Base-by-base conservation (phyloP, 2,113 vertebrate species). In the Leptocoma aspasia region DNA sequence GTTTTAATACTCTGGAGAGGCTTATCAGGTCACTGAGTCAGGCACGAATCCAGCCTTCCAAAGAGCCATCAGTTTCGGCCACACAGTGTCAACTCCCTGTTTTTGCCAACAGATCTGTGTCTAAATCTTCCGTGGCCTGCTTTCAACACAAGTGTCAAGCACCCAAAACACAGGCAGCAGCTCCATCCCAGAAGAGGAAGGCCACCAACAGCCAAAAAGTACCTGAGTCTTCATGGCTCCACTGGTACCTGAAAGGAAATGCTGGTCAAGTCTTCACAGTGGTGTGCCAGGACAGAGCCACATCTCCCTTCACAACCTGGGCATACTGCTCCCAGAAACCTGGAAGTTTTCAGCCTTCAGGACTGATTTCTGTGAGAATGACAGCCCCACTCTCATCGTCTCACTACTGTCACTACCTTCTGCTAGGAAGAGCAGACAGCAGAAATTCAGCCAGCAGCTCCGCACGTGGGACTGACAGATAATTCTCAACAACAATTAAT, bases 401-500 rank as follows among this genome's bases (percentile, higher is more conserved):
- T 89, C 70, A 56, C 76, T 31, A 77, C 49, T 76, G 66, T 88
- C 85, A 89, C 70, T 84, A 47, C 22, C 56, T 66, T 75, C 75
- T 66, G 22, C 27, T 19, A 45, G 59, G 66, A 63, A 59, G 50
- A 79, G 69, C 52, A 87, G 27, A 56, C 42, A 21, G 59, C 28
- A 92, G 82, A 61, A 73, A 87, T 63, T 53, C 68, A 87, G 63
- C 76, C 37, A 94, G 81, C 82, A 56, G 28, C 65, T 92, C 63
- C 54, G 82, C 66, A 82, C 5, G 0, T 1, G 1, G 57, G 79
- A 83, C 83, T 93, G 85, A 94, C 59, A 92, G 82, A 81, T 87
- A 92, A 83, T 52, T 92, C 79, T 93, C 87, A 93, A 63, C 94
- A 91, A 81, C 91, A 93, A 93, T 92, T 96, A 96, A 86, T 95